Conservation (phyloP, 1,140 invertebrate species). For the Eriosoma lanigerum region DNA sequence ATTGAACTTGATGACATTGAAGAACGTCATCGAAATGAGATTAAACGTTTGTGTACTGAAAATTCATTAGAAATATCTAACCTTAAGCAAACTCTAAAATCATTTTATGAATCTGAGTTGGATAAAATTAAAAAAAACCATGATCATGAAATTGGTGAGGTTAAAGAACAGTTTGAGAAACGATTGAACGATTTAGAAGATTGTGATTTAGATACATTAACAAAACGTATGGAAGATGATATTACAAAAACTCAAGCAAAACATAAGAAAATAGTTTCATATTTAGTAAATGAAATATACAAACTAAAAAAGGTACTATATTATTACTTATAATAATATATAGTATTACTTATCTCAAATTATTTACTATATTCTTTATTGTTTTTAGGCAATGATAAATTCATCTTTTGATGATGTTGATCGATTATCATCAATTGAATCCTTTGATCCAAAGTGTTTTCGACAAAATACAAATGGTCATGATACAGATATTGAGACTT, state of each 20-base stretch:
- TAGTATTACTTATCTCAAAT: background rate
- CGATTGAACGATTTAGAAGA: slow-evolving; percentile 30
- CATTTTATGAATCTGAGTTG: slow-evolving; percentile 18
- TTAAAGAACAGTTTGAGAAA: slow-evolving; percentile 37
- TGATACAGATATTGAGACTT: slow-evolving; percentile 45
- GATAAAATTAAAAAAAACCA: slow-evolving; percentile 21
- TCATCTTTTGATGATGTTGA: slow-evolving; percentile 40
- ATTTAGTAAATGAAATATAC: slow-evolving; percentile 45
- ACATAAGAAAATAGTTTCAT: slow-evolving; percentile 47
- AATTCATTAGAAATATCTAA: slow-evolving; percentile 21
- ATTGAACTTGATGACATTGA: slow-evolving; percentile 4
- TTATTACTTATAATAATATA: background rate
- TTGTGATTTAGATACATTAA: slow-evolving; percentile 36
- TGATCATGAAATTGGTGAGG: slow-evolving; percentile 29
- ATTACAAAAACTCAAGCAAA: slow-evolving; percentile 47
- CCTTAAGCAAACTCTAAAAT: background rate
- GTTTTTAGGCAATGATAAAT: slow-evolving; percentile 29
- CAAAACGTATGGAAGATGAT: slow-evolving; percentile 48
- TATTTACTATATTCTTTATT: background rate
- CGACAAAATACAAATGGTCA: slow-evolving; percentile 1
- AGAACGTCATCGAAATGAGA: slow-evolving; percentile 36
- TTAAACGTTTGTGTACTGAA: slow-evolving; percentile 1
- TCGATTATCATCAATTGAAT: slow-evolving; percentile 22
- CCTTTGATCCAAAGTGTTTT: slow-evolving; percentile 6
- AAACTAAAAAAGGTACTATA: slow-evolving; percentile 44